A percentile compares a stretch with the other conserved stretches of the same genome.
Conservation (phyloP, 2,888 invertebrate genomes). For the Cantharis rustica region DNA sequence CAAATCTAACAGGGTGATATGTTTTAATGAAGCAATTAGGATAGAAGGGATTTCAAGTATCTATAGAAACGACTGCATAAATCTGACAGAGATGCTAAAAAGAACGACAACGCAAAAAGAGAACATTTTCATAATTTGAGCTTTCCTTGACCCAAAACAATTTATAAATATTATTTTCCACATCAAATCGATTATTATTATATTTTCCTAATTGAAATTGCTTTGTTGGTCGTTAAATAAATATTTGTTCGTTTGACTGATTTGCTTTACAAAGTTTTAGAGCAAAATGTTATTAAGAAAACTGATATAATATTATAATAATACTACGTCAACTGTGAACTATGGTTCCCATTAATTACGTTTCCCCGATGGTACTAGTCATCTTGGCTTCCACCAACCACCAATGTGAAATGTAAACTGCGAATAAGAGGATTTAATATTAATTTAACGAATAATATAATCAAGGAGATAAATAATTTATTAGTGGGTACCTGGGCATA, state of each 20-base stretch:
- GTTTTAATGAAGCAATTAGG: slow-evolving; percentile 34
- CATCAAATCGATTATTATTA: neutral
- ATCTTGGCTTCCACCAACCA: no score
- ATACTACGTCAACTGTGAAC: no score
- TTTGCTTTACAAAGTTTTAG: neutral
- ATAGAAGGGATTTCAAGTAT: slow-evolving; percentile 27
- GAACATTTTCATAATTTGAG: slow-evolving; percentile 3
- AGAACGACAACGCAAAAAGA: slow-evolving; percentile 12
- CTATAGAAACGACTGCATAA: slow-evolving; percentile 25
- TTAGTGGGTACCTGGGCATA: neutral
- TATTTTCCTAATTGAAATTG: neutral
- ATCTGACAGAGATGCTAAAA: slow-evolving; percentile 25
- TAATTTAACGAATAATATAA: neutral
- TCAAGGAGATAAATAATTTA: neutral
- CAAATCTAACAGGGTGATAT: slow-evolving; percentile 32
- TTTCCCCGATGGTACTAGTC: no score
- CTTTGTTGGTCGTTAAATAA: neutral
- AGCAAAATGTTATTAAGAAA: neutral
- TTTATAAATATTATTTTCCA: neutral
- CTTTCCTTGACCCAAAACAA: neutral
- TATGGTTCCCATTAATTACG: no score
- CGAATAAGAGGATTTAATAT: neutral
- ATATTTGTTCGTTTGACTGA: neutral
- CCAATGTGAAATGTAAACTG: no score
- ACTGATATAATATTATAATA: neutral